Base-by-base conservation (phyloP, 2,113 vertebrate species). In the Sylvietta virens region DNA sequence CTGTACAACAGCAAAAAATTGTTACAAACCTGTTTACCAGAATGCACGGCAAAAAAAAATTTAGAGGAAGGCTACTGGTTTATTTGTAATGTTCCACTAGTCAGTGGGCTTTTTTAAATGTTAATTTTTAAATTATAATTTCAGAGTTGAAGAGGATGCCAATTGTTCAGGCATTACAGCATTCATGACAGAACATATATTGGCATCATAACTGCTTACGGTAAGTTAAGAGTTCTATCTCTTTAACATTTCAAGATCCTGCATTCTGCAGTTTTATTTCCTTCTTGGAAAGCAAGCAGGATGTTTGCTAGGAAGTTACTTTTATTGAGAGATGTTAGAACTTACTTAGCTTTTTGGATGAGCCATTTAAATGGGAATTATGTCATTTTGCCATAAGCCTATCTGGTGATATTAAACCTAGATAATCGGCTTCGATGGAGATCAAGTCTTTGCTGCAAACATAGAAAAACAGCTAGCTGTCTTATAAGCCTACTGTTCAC, bases 251-350 rank as follows among this genome's bases (percentile, higher is more conserved):
- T 61, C n/a, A 60, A 60, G 60, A 76, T 95, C 81, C 61, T 67
- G 22, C 66, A 91, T 92, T 95, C 51, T 44, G 79, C 85, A 87
- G 64, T 71, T 81, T 92, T 90, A 91, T 95, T 90, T 97, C 95
- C 92, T 87, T 90, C 92, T 86, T 95, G 78, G 58, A 95, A 96
- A 86, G 62, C 82, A 93, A 71, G 78, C 20, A 50, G 77, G 77
- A 90, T 91, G 70, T 87, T 93, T 92, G 66, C 80, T 93, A 88
- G 88, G 73, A 87, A 95, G 91, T 84, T 30, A 73, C 33, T 87
- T 91, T 61, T 88, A 85, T 77, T 88, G 86, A 80, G 94, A 90
- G 94, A 86, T 8, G 39, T 33, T 94, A 62, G 53, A 93, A 88
- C n/a, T 94, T 69, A 72, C 74, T 84, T 93, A 78, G 64, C 57